These are phyloP conservation scores for Fistularia tabacaria DNA, from an alignment of 2,797 vertebrate genomes.

Conservation along the genomic window DNA sequence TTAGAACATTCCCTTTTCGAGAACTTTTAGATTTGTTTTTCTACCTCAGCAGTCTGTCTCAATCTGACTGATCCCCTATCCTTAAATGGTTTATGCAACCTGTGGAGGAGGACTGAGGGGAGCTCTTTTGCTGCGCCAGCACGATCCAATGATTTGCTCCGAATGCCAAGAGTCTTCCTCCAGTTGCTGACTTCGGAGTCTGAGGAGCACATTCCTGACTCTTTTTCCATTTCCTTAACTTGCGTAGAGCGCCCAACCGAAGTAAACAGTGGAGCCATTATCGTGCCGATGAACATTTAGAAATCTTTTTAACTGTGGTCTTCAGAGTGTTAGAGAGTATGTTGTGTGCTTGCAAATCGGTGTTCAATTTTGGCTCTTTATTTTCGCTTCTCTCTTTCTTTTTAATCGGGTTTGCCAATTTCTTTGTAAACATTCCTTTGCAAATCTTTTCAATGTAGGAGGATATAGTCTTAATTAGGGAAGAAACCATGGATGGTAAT, in stretches of 20 bases:
- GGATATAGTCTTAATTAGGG: conserved; percentile 87
- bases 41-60: conserved; percentile 94
- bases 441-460: conserved; percentile 92
- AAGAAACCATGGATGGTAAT: conserved; percentile 93
- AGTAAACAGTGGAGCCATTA: too few species aligned
- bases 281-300: conserved; percentile 90
- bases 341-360: conserved; percentile 80
- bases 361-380: conserved; percentile 82
- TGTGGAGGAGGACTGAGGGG: conserved; percentile 88
- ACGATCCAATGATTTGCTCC: conserved; percentile 96
- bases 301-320: conserved; percentile 92
- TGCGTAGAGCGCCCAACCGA: conserved; percentile 89
- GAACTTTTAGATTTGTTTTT: too few species aligned
- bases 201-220: conserved; percentile 97
- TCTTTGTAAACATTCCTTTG: conserved; percentile 99
- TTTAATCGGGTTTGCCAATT: conserved; percentile 91
- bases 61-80: conserved; percentile 99
- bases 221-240: conserved; percentile 97
- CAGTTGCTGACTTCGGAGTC: conserved; percentile 93
- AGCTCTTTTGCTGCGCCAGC: conserved; percentile 87
- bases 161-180: conserved; percentile 92
- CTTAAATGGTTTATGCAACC: conserved; percentile 98
- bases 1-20: conserved; percentile 95
- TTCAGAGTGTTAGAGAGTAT: conserved; percentile 89
- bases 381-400: conserved; percentile 88